These are phyloP conservation scores for Petrocephalus microphthalmus DNA, from an alignment of 2,113 vertebrate species.

Conservation along the genomic window DNA sequence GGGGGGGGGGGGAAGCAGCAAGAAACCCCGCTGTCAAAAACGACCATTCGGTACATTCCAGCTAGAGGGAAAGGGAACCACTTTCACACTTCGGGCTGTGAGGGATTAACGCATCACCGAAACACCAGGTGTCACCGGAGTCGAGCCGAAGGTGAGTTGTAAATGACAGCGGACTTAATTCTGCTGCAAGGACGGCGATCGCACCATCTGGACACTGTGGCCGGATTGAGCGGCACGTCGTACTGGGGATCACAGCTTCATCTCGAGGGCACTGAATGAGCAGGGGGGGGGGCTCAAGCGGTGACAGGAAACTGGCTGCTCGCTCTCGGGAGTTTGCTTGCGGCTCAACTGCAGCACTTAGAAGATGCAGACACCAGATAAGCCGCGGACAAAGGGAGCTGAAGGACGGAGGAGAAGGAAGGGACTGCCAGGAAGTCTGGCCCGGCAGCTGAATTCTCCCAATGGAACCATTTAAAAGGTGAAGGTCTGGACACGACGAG, in stretches of 20 bases:
- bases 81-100: background rate
- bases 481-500: background rate
- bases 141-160: background rate
- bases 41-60: background rate
- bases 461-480: background rate
- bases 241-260: background rate
- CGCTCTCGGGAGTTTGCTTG: background rate
- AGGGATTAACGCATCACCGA: background rate
- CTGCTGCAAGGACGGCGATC: background rate
- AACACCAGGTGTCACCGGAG: background rate
- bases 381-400: background rate
- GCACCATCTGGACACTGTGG: background rate
- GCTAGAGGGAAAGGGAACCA: background rate
- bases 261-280: background rate
- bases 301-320: background rate
- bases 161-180: background rate
- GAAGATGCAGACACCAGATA: conserved; percentile 2
- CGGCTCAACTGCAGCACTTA: background rate
- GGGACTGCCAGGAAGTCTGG: background rate
- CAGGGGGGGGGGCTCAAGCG: background rate
- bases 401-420: background rate
- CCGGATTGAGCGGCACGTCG: background rate
- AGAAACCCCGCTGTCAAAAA: background rate
- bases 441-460: background rate
- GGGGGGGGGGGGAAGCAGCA: too few species aligned